Evolutionary conservation across 2,113 vertebrate species (phyloP).

Genomic region (Xyrauchen texanus): DNA sequence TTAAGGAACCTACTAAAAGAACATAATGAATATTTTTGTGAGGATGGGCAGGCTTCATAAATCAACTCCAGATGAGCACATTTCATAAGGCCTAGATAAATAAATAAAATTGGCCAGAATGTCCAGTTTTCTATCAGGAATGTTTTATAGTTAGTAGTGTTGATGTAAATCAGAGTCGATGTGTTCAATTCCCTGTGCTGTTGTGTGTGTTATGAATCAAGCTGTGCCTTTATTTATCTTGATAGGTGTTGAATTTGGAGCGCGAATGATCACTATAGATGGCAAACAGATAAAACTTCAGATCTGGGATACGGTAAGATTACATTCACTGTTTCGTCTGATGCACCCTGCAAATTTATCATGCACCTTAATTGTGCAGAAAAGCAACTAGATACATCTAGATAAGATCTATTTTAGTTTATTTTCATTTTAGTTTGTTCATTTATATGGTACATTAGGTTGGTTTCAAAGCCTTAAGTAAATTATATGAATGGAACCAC

Average conservation of each 20-base stretch:
- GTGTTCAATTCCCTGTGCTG: too few species aligned
- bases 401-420: too few species aligned
- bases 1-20: neutral
- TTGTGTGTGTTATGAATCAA: too few species aligned
- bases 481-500: too few species aligned
- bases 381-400: too few species aligned
- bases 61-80: neutral
- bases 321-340: neutral
- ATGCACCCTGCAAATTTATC: neutral
- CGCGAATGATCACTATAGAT: slow-evolving; percentile 99
- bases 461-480: too few species aligned
- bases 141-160: too few species aligned
- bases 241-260: slow-evolving; percentile 96
- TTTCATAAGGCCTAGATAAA: neutral
- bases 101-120: neutral
- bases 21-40: neutral
- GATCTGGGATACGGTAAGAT: slow-evolving; percentile 97
- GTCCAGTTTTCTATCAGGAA: neutral
- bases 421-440: too few species aligned
- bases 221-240: slow-evolving; percentile 55
- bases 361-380: too few species aligned
- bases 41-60: neutral
- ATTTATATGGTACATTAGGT: too few species aligned
- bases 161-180: too few species aligned
- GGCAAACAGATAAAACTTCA: slow-evolving; percentile 99